Conservation (phyloP, 2,888 invertebrate species). For the Pseudococcus longispinus region DNA sequence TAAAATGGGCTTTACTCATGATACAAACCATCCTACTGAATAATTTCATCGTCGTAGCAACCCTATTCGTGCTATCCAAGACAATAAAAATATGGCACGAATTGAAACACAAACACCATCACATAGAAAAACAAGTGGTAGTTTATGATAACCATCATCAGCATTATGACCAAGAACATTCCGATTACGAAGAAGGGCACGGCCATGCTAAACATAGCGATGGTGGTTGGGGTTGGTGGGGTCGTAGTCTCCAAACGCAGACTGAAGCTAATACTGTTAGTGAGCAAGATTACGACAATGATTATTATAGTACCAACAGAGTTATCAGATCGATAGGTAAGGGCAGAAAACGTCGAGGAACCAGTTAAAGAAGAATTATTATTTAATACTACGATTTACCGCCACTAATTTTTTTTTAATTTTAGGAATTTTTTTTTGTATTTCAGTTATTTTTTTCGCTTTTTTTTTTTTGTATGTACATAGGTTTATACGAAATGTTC, state of each 20-base stretch:
- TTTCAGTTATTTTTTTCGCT: not conserved
- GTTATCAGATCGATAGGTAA: conserved; percentile 31
- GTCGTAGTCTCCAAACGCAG: conserved; percentile 49
- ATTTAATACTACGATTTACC: conserved; percentile 31
- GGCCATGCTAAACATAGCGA: conserved; percentile 29
- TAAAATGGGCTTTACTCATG: conserved; percentile 61
- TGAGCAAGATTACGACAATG: conserved; percentile 53
- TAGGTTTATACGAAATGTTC: not conserved
- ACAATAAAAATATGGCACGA: conserved; percentile 61
- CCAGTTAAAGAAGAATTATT: conserved; percentile 30
- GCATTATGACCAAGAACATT: conserved; percentile 59
- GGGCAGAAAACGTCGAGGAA: conserved; percentile 43
- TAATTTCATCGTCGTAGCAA: conserved; percentile 60
- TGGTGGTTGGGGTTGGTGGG: conserved; percentile 54
- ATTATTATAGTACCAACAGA: conserved; percentile 34
- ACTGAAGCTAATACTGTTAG: conserved; percentile 34
- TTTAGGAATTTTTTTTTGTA: not conserved
- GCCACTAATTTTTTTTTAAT: not conserved
- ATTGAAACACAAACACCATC: conserved; percentile 57
- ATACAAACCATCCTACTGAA: conserved; percentile 61
- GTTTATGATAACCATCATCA: conserved; percentile 59
- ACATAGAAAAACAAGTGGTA: conserved; percentile 57
- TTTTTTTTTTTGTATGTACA: not conserved
- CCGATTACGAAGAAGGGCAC: conserved; percentile 56
- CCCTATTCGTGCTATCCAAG: conserved; percentile 60